phyloP scores from a whole-genome alignment of 2,113 vertebrate genomes.

The Pollimyrus isidori region DNA sequence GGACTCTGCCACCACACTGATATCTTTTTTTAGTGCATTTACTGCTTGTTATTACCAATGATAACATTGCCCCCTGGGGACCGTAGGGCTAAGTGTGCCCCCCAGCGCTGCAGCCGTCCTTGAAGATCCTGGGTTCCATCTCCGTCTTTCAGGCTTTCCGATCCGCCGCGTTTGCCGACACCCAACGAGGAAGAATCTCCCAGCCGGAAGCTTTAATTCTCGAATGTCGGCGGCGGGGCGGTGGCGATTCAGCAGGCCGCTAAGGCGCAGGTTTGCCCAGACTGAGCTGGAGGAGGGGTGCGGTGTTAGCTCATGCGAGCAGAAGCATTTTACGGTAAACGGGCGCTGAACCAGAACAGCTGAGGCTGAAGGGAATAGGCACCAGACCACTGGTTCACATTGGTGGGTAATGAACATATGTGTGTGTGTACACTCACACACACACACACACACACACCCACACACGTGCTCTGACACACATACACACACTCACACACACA shows the following conservation, averaged over 20 bases:
- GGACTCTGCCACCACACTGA: slow-evolving; percentile 31
- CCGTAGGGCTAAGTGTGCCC: slow-evolving; percentile 62
- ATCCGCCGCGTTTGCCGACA: slow-evolving; percentile 28
- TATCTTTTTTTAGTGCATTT: slow-evolving; percentile 54
- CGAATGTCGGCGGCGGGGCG: not conserved
- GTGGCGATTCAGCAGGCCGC: not conserved
- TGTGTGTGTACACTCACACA: not conserved
- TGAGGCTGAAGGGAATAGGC: not conserved
- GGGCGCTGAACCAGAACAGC: not conserved
- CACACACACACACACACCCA: not conserved
- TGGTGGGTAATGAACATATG: not conserved
- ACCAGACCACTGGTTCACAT: not conserved
- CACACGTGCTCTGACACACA: too few relatives aligned
- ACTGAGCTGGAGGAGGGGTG: not conserved
- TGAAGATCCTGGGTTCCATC: slow-evolving; percentile 41
- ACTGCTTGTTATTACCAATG: slow-evolving; percentile 65
- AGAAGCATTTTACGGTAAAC: not conserved
- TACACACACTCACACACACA: too few relatives aligned
- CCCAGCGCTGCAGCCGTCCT: slow-evolving; percentile 53
- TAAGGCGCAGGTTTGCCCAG: not conserved
- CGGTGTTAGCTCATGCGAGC: not conserved
- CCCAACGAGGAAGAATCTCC: slow-evolving; percentile 33
- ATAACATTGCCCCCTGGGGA: slow-evolving; percentile 65
- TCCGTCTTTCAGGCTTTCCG: slow-evolving; percentile 26
- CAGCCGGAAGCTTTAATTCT: slow-evolving; percentile 15